Evolutionary conservation across 2,888 invertebrate species (phyloP).

Genomic region (Agrypnus murinus): DNA sequence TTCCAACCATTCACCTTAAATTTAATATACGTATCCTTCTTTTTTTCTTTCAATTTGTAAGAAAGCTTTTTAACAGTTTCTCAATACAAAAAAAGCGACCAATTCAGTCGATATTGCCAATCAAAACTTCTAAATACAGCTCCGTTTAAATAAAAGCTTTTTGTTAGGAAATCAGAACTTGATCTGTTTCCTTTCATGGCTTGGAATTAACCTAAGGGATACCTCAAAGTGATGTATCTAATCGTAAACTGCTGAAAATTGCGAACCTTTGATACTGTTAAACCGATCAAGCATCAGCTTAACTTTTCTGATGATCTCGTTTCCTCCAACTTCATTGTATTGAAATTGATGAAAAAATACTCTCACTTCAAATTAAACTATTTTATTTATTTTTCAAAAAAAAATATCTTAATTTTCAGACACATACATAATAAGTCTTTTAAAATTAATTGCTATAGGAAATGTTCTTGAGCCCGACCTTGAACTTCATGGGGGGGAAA

Average conservation of each 20-base stretch:
- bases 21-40: too few species aligned
- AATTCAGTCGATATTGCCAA: not conserved
- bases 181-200: conserved; percentile 34
- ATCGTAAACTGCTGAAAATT: conserved; percentile 40
- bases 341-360: conserved; percentile 11
- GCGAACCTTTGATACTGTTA: conserved; percentile 38
- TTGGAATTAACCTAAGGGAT: conserved; percentile 36
- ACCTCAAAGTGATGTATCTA: conserved; percentile 39
- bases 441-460: not conserved
- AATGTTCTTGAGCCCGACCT: conserved; percentile 15
- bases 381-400: too few species aligned
- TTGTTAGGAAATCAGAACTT: conserved; percentile 26
- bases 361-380: too few species aligned
- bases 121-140: conserved; percentile 22
- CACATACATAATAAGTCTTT: too few species aligned
- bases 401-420: too few species aligned
- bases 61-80: too few species aligned
- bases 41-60: too few species aligned
- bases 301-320: conserved; percentile 25
- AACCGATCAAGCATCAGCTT: conserved; percentile 30
- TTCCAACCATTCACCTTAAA: too few species aligned
- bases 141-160: conserved; percentile 17
- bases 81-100: too few species aligned
- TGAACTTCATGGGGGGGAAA: conserved; percentile 17
- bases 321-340: conserved; percentile 23